A percentile compares a stretch with the other conserved stretches of the same genome.
These are phyloP conservation scores for Coregonus sp. DNA, from an alignment of 2,797 vertebrate genomes.

Conservation along the genomic window DNA sequence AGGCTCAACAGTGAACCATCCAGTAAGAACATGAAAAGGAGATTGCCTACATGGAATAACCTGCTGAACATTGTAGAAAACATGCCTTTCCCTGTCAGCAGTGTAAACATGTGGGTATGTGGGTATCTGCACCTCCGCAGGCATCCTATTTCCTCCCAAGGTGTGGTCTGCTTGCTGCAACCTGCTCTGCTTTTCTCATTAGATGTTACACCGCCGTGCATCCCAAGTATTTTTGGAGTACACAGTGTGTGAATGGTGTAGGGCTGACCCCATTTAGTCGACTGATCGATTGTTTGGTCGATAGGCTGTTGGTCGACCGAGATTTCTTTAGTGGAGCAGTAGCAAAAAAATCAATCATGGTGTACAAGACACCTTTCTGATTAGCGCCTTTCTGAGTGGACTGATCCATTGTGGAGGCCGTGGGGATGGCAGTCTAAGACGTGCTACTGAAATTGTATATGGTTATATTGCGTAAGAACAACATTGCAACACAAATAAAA, in stretches of 20 bases:
- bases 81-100: conserved; percentile 51
- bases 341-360: too few species aligned
- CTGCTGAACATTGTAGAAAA: conserved; percentile 62
- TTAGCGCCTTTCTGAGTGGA: too few species aligned
- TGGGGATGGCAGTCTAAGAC: too few species aligned
- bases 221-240: conserved; percentile 69
- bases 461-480: too few species aligned
- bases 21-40: conserved; percentile 42
- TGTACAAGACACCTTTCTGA: too few species aligned
- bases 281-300: too few species aligned
- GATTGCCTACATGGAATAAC: conserved; percentile 51
- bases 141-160: conserved; percentile 45
- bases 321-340: too few species aligned
- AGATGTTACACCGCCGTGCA: conserved; percentile 57
- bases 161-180: conserved; percentile 42
- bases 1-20: conserved; percentile 42
- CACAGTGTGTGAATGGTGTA: conserved; percentile 41
- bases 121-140: conserved; percentile 51
- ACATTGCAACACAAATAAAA: too few species aligned
- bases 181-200: conserved; percentile 61
- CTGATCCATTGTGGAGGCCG: too few species aligned
- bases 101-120: conserved; percentile 7
- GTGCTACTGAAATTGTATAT: too few species aligned
- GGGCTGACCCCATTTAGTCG: too few species aligned
- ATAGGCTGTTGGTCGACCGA: too few species aligned